These are phyloP conservation scores for Archips crataeganus DNA, from an alignment of 2,888 invertebrate genomes.

Conservation along the genomic window DNA sequence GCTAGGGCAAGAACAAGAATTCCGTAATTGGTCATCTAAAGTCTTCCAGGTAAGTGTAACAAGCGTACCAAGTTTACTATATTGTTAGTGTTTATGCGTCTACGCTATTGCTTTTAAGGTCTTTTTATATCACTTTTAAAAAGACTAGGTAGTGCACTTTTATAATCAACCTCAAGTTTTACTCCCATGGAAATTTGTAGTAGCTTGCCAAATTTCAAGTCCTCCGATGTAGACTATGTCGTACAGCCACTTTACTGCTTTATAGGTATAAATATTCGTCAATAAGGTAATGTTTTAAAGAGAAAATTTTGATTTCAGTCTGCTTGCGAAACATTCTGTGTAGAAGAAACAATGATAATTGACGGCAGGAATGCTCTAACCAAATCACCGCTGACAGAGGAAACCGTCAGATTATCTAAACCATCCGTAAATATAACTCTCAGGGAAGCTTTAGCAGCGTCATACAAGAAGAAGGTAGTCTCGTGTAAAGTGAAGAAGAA, in stretches of 20 bases:
- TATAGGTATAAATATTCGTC: too few species aligned
- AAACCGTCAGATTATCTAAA: slow-evolving; percentile 90
- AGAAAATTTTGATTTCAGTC: slow-evolving; percentile 79
- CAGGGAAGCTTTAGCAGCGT: slow-evolving; percentile 64
- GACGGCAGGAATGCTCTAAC: slow-evolving; percentile 92
- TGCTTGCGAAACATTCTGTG: slow-evolving; percentile 96
- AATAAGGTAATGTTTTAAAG: neutral
- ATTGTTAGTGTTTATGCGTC: neutral
- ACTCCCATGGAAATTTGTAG: too few species aligned
- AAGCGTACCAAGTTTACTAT: neutral
- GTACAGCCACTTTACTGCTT: too few species aligned
- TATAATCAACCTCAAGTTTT: neutral
- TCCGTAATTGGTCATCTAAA: slow-evolving; percentile 94
- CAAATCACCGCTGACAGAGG: slow-evolving; percentile 89
- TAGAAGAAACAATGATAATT: slow-evolving; percentile 94
- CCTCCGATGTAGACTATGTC: too few species aligned
- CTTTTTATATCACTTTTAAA: too few species aligned
- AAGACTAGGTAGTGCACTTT: too few species aligned
- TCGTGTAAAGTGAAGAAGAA: slow-evolving; percentile 83
- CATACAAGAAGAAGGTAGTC: slow-evolving; percentile 75
- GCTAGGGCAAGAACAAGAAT: slow-evolving; percentile 97
- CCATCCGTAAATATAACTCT: slow-evolving; percentile 63
- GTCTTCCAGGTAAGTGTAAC: slow-evolving; percentile 90
- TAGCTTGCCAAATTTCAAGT: too few species aligned
- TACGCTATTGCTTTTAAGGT: too few species aligned